Evolutionary conservation across 2,888 invertebrate species (phyloP).

Genomic region (Drosophila paranaensis): DNA sequence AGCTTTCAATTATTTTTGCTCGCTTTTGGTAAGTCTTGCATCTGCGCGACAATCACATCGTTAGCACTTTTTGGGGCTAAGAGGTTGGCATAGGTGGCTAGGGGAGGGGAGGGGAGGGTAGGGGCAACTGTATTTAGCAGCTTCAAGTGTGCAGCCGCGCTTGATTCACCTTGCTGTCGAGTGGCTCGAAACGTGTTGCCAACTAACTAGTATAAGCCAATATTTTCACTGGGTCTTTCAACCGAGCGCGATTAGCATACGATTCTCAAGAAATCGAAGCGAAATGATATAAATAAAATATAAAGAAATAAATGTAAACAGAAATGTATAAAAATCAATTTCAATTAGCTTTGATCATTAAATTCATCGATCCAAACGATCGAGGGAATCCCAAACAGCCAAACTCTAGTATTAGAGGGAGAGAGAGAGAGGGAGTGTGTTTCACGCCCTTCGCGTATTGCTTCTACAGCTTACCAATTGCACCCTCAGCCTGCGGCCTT

Average conservation of each 20-base stretch:
- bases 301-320: not conserved
- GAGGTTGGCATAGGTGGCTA: not conserved
- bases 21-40: conserved; percentile 30
- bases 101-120: not conserved
- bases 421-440: not conserved
- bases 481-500: not conserved
- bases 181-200: not conserved
- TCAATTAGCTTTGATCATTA: not conserved
- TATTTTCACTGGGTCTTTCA: not conserved
- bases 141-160: not conserved
- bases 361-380: not conserved
- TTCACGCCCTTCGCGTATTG: conserved; percentile 24
- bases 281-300: not conserved
- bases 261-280: not conserved
- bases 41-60: conserved; percentile 20
- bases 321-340: not conserved
- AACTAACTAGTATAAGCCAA: not conserved
- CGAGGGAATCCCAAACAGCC: not conserved
- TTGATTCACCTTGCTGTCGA: conserved; percentile 4
- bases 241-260: not conserved
- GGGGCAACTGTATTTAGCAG: not conserved
- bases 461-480: not conserved
- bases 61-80: conserved; percentile 37
- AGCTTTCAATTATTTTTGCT: conserved; percentile 46
- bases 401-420: not conserved